A percentile compares a stretch with the other conserved stretches of the same genome.
Evolutionary conservation across 2,888 invertebrate genomes (phyloP).

Genomic region (Tetheella fluctuosa): DNA sequence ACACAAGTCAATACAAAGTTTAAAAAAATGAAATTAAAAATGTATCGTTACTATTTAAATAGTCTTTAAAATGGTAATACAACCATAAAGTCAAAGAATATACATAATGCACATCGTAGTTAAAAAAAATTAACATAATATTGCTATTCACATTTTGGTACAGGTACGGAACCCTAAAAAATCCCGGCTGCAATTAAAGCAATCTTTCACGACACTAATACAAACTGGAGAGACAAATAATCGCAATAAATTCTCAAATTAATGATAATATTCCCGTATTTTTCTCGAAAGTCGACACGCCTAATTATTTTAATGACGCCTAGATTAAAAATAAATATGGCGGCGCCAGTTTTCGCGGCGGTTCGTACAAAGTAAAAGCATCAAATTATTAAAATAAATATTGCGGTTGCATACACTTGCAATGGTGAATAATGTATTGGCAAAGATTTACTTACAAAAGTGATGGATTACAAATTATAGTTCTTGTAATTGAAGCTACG

Average conservation of each 20-base stretch:
- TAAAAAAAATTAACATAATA: neutral
- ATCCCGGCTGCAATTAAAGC: neutral
- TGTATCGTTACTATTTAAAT: no score
- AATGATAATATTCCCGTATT: constrained; percentile 7
- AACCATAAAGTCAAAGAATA: no score
- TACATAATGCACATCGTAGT: neutral
- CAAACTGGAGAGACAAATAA: constrained; percentile 3
- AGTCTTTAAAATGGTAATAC: no score
- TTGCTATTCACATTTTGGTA: neutral
- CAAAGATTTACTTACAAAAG: neutral
- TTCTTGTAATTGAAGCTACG: no score
- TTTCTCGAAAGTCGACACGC: constrained; percentile 20
- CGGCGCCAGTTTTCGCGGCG: constrained; percentile 16
- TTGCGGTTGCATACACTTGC: constrained; percentile 8
- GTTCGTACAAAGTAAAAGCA: neutral
- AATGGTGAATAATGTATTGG: neutral
- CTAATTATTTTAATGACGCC: constrained; percentile 35
- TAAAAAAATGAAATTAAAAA: no score
- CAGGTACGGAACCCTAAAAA: neutral
- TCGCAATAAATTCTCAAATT: constrained; percentile 7
- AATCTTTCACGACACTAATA: constrained; percentile 5
- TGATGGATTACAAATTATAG: no score
- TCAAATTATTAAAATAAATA: constrained; percentile 17
- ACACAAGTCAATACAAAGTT: no score
- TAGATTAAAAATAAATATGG: constrained; percentile 36